Evolutionary conservation across 2,113 vertebrate genomes (phyloP), one percentile per base, ranked within the genome.

Genomic region (Onychostruthus taczanowskii): DNA sequence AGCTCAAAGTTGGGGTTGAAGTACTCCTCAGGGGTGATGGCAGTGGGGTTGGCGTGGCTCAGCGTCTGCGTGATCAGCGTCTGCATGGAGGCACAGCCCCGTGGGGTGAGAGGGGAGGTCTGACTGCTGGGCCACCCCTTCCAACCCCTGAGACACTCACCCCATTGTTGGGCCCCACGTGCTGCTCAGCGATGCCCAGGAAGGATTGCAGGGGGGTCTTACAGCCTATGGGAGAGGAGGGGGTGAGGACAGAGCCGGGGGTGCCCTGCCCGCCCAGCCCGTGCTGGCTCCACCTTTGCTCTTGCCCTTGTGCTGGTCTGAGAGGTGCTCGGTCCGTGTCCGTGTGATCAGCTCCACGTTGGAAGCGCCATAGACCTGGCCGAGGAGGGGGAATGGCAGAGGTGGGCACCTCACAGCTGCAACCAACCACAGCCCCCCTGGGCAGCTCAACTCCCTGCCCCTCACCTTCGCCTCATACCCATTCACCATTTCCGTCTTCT

Each of bases 201-300:
- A 99, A 99, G 87, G 99, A 99, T 95, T 99, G 99, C 62, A 99
- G 97, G 8, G 99, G 99, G 13, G 99, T 99, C 97, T 99, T 99
- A 82, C 99, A 98, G 69, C 99, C 99, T 99, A 97, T 2, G 56
- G 95, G 89, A 98, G 88, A 56, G 39, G 56, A 58, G 47, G n/a
- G 55, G 24, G 56, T 95, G 89, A 59, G 81, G 73, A 10, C n/a
- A 27, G 10, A 66, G 31, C 67, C 47, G 2, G 7, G 56, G 35
- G 59, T 5, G 2, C 43, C 49, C 72, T 62, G 66, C 55, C 74
- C 11, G 0, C 75, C 72, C 81, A 30, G 68, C 79, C 94, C 20
- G 5, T 6, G 17, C 75, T 6, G 1, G 26, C 41, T n/a, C 93
- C 96, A 99, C 99, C 99, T 99, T 99, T 99, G 77, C 98, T 98